Evolutionary conservation across 2,113 vertebrate species (phyloP), one percentile per base, ranked within the genome.

Genomic region (Tachysurus vachellii): DNA sequence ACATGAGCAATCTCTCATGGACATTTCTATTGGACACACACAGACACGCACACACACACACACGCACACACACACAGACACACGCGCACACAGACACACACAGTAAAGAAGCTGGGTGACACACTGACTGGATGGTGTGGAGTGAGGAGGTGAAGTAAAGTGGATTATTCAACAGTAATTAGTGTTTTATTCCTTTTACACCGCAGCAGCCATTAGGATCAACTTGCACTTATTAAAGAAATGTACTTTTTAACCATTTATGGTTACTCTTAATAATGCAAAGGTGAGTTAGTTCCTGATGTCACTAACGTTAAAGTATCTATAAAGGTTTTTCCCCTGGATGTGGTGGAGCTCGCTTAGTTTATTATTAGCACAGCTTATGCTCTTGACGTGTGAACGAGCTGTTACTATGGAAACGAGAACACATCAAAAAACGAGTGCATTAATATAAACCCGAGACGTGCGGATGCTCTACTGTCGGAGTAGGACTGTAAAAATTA

Each of bases 11-110:
- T 19, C 9, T 50, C 26, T 9, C 0, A 26, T 80, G 31, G 62
- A 80, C 62, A 59, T 54, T 77, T 70, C 64, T 80, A 85, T 53
- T 62, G 31, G 31, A 53, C 54, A 85, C 53, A 70, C 10, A 61
- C 82, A 50, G 64, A 53, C 66, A 23, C n/a, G 73, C 31, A 62
- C 61, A 26, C 23, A 62, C 61, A 64, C 23, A 12, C 57, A 23
- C 56, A 16, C 5, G 4, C 47, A 17, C 13, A 81, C 80, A 28
- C n/a, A 50, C 36, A 53, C 66, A 23, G 19, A 73, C 31, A 62
- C 61, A 26, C 23, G 26, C 61, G n/a, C 26, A 13, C 59, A 23
- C 56, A 17, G 0, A 50, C 47, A 17, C 13, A 36, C 21, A 61
- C 23, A 10, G 8, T 61, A 23, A 61, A 61, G 59, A 14, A 19